Evolutionary conservation across 2,797 vertebrate genomes (phyloP), one percentile per base, ranked within the genome.

Genomic region (Botia almorhae): DNA sequence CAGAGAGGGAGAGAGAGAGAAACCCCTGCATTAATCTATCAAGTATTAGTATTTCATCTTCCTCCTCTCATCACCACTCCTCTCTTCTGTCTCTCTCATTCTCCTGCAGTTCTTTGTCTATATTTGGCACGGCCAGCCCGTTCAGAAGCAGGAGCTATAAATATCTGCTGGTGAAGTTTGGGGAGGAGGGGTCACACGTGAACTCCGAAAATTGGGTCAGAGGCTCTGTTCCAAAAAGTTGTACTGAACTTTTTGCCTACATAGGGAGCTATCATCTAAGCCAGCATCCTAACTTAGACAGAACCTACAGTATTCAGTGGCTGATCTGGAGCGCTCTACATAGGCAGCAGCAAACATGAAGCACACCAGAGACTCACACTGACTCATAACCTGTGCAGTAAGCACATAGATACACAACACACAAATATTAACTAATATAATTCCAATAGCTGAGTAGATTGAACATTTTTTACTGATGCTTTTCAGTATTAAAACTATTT

Each of bases 131-230:
- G 17, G 51, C 13, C 39, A 67, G 71, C 51, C 68, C 58, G 46
- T 48, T 55, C 75, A 83, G 80, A 74, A 82, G 67, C 56, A 78
- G 80, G 75, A 75, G 81, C 83, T 81, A 86, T 84, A 87, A 85
- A 85, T 85, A 87, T 74, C 74, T 48, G n/a, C 23, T 63, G 13
- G 26, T 11, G 17, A 56, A 67, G 60, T 60, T 48, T 53, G 21
- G 63, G 58, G 67, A 26, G 65, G 56, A 21, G 33, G 16, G 14
- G 14, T 36, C 48, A 39, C 46, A 14, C 65, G 58, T 72, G 61
- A 73, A 63, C 77, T 71, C 43, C 53, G 29, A 69, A 48, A 76
- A 64, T 17, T 26, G 21, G 83, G 71, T 71, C 83, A 84, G 64
- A 69, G 48, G 43, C 67, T 53, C 19, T 11, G 17, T 43, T 36